A percentile compares a stretch with the other conserved stretches of the same genome.
phyloP scores from a whole-genome alignment of 92 coral and sea anemone species.

The Porites evermanni region DNA sequence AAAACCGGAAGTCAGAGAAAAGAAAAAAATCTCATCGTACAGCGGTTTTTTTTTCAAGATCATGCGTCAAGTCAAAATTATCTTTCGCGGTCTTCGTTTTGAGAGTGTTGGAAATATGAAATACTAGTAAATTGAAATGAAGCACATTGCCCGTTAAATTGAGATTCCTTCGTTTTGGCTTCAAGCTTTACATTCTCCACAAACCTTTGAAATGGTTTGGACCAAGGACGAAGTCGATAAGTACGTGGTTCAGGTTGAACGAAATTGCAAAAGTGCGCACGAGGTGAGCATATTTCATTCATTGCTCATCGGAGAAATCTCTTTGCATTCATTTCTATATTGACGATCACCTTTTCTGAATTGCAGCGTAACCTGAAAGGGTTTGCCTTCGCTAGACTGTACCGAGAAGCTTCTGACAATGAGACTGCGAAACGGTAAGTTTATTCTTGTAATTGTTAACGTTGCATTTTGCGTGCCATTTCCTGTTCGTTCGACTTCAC shows the following conservation, averaged over 20 bases:
- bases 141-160: not conserved
- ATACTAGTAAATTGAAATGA: not conserved
- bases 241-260: conserved; percentile 80
- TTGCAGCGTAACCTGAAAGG: conserved; percentile 90
- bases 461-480: not conserved
- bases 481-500: not conserved
- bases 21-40: not conserved
- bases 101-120: not conserved
- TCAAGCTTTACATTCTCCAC: not conserved
- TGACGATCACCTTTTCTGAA: not conserved
- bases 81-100: not conserved
- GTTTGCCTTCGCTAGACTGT: conserved; percentile 89
- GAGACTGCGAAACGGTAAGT: conserved; percentile 86
- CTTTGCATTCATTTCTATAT: not conserved
- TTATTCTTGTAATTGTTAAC: not conserved
- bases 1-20: not conserved
- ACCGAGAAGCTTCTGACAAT: conserved; percentile 82
- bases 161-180: not conserved
- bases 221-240: conserved; percentile 89
- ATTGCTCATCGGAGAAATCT: not conserved
- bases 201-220: conserved; percentile 73
- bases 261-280: conserved; percentile 60
- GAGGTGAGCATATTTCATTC: conserved; percentile 64
- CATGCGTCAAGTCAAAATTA: conserved; percentile 9
- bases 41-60: not conserved